Percentiles rank a stretch among this genome's conserved stretches.
phyloP scores from a whole-genome alignment of 2,797 vertebrate species.

The Sebastes melanostomus region DNA sequence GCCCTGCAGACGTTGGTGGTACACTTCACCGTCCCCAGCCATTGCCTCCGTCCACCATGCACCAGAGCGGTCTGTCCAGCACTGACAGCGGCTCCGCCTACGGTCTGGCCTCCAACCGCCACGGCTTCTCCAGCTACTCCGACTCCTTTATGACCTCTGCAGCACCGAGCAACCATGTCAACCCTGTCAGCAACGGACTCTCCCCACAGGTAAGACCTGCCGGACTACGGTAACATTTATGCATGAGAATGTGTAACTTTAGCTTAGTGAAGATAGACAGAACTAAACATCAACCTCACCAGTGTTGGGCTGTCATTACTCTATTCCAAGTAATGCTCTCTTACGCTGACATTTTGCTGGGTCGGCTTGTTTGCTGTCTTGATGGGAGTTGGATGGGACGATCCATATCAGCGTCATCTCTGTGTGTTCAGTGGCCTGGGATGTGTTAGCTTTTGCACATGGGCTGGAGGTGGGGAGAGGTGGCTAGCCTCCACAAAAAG shows the following conservation, averaged over 20 bases:
- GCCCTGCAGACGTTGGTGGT: constrained; percentile 84
- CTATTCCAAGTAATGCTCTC: not conserved
- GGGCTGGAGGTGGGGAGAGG: not conserved
- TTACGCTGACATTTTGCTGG: not conserved
- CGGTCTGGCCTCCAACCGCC: constrained; percentile 86
- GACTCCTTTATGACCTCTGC: constrained; percentile 93
- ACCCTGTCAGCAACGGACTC: constrained; percentile 92
- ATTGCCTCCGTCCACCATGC: constrained; percentile 93
- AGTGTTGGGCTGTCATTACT: not conserved
- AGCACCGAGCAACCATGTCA: constrained; percentile 91
- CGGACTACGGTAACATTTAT: not conserved
- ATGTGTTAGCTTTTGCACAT: not conserved
- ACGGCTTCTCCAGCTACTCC: constrained; percentile 93
- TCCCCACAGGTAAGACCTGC: constrained; percentile 89
- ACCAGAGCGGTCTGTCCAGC: constrained; percentile 87
- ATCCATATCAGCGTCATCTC: not conserved
- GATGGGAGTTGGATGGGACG: not conserved
- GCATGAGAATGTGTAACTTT: not conserved
- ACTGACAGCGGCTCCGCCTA: constrained; percentile 87
- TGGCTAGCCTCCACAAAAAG: not conserved
- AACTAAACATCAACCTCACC: not conserved
- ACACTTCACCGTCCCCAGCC: constrained; percentile 95
- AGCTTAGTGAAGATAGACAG: not conserved
- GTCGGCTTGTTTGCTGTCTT: not conserved
- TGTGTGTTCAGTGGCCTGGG: not conserved